These are phyloP conservation scores for Dysidea cf. avara DNA, from an alignment of 37 sponge, comb jelly and placozoan genomes.

Conservation along the genomic window DNA sequence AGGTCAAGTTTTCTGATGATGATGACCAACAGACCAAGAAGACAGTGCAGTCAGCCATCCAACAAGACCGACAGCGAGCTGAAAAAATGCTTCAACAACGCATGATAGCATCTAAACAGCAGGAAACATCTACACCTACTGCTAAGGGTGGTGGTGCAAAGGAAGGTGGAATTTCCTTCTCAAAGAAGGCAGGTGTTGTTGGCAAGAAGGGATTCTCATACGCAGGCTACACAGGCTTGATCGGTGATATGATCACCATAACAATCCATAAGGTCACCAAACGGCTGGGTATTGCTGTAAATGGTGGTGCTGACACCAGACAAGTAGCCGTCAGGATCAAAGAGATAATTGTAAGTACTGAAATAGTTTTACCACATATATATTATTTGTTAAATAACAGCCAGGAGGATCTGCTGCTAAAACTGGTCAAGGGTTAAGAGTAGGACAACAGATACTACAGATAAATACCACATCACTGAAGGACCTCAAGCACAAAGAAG, in stretches of 20 bases:
- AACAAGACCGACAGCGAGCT: slow-evolving; percentile 49
- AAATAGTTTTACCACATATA: no score
- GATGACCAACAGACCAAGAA: background rate
- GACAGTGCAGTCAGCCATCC: slow-evolving; percentile 1
- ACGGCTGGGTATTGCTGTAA: slow-evolving; percentile 85
- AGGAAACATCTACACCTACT: slow-evolving; percentile 7
- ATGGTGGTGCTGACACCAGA: slow-evolving; percentile 85
- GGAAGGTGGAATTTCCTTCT: background rate
- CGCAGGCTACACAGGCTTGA: slow-evolving; percentile 62
- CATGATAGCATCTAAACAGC: slow-evolving; percentile 16
- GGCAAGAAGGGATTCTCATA: slow-evolving; percentile 15
- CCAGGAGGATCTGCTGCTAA: slow-evolving; percentile 70
- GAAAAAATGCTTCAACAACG: slow-evolving; percentile 49
- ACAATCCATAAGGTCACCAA: slow-evolving; percentile 62
- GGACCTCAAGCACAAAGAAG: slow-evolving; percentile 78
- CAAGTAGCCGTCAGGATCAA: slow-evolving; percentile 71
- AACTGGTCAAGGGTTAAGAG: slow-evolving; percentile 54
- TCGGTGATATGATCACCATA: slow-evolving; percentile 59
- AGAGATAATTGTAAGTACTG: slow-evolving; percentile 63
- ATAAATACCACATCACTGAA: slow-evolving; percentile 56
- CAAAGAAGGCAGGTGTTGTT: background rate
- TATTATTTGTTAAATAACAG: slow-evolving; percentile 13
- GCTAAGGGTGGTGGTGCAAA: background rate
- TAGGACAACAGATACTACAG: slow-evolving; percentile 82
- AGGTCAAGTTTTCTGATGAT: background rate